Evolutionary conservation across 2,797 vertebrate species (phyloP), one percentile per base, ranked within the genome.

Genomic region (Danio jaintianensis): DNA sequence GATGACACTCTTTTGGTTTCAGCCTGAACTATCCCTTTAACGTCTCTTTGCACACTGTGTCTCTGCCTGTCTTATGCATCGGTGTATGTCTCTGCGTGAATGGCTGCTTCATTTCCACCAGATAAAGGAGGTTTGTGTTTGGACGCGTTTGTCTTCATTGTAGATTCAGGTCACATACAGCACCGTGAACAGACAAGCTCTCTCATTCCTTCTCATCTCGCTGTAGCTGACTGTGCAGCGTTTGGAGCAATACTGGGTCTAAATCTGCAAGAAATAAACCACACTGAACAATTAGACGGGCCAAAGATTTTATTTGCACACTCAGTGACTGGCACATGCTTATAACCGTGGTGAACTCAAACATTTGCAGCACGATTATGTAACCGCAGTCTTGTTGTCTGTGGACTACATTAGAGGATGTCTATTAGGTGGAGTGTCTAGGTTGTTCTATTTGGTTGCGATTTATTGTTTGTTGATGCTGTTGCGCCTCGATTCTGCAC

Each of bases 111-210:
- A 82, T 85, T 85, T 79, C 7, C 13, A 89, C 92, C 90, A 92
- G 50, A 80, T 80, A 93, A 91, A 89, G 89, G 79, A 83, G 55
- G 88, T 90, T 84, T 93, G 91, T 93, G 85, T 88, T 66, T 80
- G 77, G 77, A 78, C 78, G 79, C 79, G 78, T 82, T 83, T 58
- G 56, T 85, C 59, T 80, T 90, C 89, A 93, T 94, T 93, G 89
- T 74, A 62, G 6, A 93, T 93, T 92, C 93, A 69, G 73, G 68
- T 90, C 92, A 92, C 92, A 89, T 85, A 78, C 79, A 82, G 80
- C 78, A 75, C 50, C 6, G 56, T 58, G 79, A 70, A 82, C 79
- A 87, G 58, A 81, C 86, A 82, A 73, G 78, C 78, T 75, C 83
- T 73, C 83, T 82, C 82, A 87, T 86, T 83, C 80, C 84, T 80